phyloP scores from a whole-genome alignment of 2,888 invertebrate genomes.

The Isoperla grammatica region DNA sequence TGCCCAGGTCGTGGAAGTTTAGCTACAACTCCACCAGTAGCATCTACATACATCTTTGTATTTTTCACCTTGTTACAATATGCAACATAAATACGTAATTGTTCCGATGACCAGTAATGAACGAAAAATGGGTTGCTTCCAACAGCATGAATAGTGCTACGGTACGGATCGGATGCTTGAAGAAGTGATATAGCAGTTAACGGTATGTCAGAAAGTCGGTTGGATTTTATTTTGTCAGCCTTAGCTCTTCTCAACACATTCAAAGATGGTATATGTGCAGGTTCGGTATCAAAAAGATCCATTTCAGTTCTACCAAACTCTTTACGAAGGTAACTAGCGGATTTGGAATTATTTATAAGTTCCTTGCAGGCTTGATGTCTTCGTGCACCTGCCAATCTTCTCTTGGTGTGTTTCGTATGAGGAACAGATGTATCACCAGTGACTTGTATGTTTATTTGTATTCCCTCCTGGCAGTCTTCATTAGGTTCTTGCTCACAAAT shows the following conservation, averaged over 20 bases:
- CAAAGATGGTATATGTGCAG: slow-evolving; percentile 15
- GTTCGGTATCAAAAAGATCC: slow-evolving; percentile 24
- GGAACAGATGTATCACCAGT: neutral
- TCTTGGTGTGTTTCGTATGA: neutral
- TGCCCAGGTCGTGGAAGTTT: slow-evolving; percentile 10
- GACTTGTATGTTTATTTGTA: neutral
- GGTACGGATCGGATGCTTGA: slow-evolving; percentile 15
- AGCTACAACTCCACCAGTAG: slow-evolving; percentile 20
- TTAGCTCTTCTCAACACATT: slow-evolving; percentile 20
- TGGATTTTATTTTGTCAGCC: slow-evolving; percentile 2
- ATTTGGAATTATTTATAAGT: neutral
- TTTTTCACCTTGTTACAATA: neutral
- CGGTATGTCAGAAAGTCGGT: slow-evolving; percentile 13
- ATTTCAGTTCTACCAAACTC: slow-evolving; percentile 14
- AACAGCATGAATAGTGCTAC: slow-evolving; percentile 16
- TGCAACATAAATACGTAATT: slow-evolving; percentile 20
- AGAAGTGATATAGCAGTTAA: slow-evolving; percentile 14
- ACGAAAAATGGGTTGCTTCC: slow-evolving; percentile 23
- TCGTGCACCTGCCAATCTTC: neutral
- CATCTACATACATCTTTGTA: slow-evolving; percentile 19
- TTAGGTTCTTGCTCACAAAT: neutral
- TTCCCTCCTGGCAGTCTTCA: neutral
- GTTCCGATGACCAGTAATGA: slow-evolving; percentile 22
- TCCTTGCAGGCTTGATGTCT: neutral
- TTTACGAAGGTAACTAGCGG: slow-evolving; percentile 21